Conservation (phyloP, 2,888 invertebrate species). For the Ichneumon xanthorius region DNA sequence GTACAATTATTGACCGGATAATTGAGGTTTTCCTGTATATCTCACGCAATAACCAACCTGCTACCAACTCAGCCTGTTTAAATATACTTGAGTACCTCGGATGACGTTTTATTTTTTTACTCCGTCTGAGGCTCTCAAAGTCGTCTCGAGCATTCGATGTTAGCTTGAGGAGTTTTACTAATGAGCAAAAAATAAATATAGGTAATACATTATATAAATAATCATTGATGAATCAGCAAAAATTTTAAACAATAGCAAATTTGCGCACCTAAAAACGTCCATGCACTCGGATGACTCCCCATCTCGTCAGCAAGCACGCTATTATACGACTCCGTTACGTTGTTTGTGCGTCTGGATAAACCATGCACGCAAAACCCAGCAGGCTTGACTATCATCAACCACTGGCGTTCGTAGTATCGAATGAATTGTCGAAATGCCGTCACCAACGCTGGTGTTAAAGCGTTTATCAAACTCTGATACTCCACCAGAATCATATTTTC, state of each 20-base stretch:
- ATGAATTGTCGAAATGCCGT: not conserved
- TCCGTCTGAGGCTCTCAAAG: slow-evolving; percentile 11
- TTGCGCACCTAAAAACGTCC: slow-evolving; percentile 48
- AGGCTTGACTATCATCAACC: slow-evolving; percentile 53
- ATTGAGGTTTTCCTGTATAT: not conserved
- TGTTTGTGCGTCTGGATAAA: slow-evolving; percentile 50
- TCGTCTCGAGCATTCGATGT: slow-evolving; percentile 30
- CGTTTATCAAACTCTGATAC: not conserved
- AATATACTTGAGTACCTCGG: slow-evolving; percentile 22
- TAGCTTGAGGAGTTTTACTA: slow-evolving; percentile 8
- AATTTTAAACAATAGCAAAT: not conserved
- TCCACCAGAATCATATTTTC: slow-evolving; percentile 3
- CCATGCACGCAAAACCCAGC: slow-evolving; percentile 52
- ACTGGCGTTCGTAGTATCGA: slow-evolving; percentile 47
- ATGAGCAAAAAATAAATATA: not conserved
- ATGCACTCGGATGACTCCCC: slow-evolving; percentile 45
- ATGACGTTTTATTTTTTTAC: slow-evolving; percentile 32
- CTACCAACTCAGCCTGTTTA: slow-evolving; percentile 6
- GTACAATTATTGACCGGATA: not conserved
- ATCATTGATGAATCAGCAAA: not conserved
- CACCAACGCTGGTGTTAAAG: slow-evolving; percentile 2
- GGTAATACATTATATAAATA: not conserved
- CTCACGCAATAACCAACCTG: slow-evolving; percentile 13
- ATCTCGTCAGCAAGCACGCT: slow-evolving; percentile 37
- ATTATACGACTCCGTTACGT: slow-evolving; percentile 55